Conservation (phyloP, 30 jellyfish, hydroid and myxozoan species). For the Turritopsis rubra region DNA sequence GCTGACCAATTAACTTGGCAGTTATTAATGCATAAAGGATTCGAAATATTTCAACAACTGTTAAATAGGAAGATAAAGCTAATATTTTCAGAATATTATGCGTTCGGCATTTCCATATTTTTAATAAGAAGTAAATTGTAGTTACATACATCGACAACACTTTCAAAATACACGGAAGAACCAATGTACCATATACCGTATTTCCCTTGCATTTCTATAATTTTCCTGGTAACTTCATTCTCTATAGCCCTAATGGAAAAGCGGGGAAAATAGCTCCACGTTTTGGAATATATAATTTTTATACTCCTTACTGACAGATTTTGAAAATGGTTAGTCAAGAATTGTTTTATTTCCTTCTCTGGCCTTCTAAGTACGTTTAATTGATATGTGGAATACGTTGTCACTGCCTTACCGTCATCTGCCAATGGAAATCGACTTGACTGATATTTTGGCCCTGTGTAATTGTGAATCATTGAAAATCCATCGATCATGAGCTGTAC, state of each 20-base stretch:
- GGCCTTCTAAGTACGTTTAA: slow-evolving; percentile 42
- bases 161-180: slow-evolving; percentile 73
- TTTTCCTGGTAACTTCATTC: slow-evolving; percentile 57
- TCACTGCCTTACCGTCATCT: slow-evolving; percentile 37
- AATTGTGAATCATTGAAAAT: slow-evolving; percentile 52
- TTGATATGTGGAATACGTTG: slow-evolving; percentile 70
- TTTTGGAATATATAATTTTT: slow-evolving; percentile 12
- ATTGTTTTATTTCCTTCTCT: slow-evolving; percentile 3
- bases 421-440: slow-evolving; percentile 48
- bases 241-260: slow-evolving; percentile 36
- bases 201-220: slow-evolving; percentile 69
- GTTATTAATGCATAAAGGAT: too few relatives aligned
- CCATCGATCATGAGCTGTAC: slow-evolving; percentile 83
- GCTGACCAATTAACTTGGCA: too few relatives aligned
- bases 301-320: slow-evolving; percentile 38
- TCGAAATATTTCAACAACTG: too few relatives aligned
- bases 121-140: slow-evolving; percentile 51
- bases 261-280: slow-evolving; percentile 87
- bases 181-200: slow-evolving; percentile 87
- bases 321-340: slow-evolving; percentile 30
- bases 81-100: too few relatives aligned
- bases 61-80: too few relatives aligned
- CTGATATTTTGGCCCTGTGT: slow-evolving; percentile 43
- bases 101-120: slow-evolving; percentile 48
- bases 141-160: slow-evolving; percentile 58